These are phyloP conservation scores for Chlorodrepanis virens DNA, from an alignment of 2,113 vertebrate genomes.

Conservation along the genomic window DNA sequence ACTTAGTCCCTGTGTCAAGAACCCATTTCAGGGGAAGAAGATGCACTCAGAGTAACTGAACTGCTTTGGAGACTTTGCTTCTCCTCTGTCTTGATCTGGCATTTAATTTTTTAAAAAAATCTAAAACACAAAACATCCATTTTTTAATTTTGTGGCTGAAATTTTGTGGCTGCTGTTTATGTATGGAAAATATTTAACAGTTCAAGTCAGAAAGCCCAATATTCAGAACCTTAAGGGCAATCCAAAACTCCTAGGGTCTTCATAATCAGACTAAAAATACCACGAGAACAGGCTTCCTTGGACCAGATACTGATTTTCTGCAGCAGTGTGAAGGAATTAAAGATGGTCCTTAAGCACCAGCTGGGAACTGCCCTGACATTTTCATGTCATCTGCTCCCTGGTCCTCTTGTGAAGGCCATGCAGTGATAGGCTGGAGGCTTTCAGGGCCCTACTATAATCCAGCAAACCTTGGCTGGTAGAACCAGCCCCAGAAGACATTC, in stretches of 20 bases:
- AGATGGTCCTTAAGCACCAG: neutral
- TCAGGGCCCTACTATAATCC: neutral
- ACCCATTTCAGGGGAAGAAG: neutral
- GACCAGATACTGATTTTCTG: neutral
- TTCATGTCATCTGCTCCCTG: slow-evolving; percentile 2
- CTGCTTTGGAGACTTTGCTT: neutral
- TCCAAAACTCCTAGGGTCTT: slow-evolving; percentile 33
- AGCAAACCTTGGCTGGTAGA: slow-evolving; percentile 44
- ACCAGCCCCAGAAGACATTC: slow-evolving; percentile 24
- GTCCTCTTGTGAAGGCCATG: neutral
- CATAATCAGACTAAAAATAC: slow-evolving; percentile 37
- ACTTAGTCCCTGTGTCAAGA: neutral
- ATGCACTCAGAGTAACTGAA: neutral
- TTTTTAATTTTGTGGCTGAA: neutral
- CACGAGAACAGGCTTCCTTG: neutral
- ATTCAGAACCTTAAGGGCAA: slow-evolving; percentile 11
- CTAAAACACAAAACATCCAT: slow-evolving; percentile 10
- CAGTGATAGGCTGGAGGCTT: neutral
- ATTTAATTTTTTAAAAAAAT: neutral
- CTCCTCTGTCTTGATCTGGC: neutral
- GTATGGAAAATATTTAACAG: slow-evolving; percentile 34
- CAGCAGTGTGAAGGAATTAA: slow-evolving; percentile 14
- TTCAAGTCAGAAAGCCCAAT: slow-evolving; percentile 6
- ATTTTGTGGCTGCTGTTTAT: slow-evolving; percentile 12
- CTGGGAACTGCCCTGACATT: neutral